A percentile compares a stretch with the other conserved stretches of the same genome.
These are phyloP conservation scores for Pithys albifrons DNA, from an alignment of 2,113 vertebrate genomes.

Conservation along the genomic window DNA sequence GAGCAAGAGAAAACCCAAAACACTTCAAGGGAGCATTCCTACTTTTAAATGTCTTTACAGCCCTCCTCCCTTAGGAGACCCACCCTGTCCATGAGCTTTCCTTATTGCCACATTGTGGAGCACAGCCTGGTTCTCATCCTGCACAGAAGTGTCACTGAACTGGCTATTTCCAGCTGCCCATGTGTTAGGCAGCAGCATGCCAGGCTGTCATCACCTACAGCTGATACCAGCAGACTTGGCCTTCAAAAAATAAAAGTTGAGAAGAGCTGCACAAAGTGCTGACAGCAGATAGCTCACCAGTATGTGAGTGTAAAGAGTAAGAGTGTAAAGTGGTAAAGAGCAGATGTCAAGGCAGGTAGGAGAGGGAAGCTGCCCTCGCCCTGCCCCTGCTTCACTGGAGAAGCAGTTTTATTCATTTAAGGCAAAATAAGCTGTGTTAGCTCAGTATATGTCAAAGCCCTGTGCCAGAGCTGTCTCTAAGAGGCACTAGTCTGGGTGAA, in stretches of 20 bases:
- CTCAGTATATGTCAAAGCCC: background rate
- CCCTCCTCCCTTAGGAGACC: background rate
- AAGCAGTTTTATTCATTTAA: background rate
- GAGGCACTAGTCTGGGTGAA: background rate
- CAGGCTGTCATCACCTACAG: background rate
- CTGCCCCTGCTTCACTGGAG: background rate
- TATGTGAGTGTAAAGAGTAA: background rate
- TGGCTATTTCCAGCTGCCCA: background rate
- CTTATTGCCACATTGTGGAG: rapidly evolving
- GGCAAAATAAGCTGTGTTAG: background rate
- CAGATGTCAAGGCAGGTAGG: background rate
- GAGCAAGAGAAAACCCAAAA: background rate
- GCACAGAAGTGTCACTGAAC: background rate
- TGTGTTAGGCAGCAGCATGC: background rate
- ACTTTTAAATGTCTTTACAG: background rate
- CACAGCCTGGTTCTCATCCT: background rate
- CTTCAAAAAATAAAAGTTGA: background rate
- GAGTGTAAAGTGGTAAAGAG: background rate
- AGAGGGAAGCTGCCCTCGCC: background rate
- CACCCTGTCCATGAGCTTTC: background rate
- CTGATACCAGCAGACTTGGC: background rate
- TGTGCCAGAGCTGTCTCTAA: background rate
- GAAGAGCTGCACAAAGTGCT: background rate
- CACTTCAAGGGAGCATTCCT: background rate
- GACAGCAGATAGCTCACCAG: background rate